Base-by-base conservation (phyloP, 2,888 invertebrate species). In the Hydropsyche betteni region DNA sequence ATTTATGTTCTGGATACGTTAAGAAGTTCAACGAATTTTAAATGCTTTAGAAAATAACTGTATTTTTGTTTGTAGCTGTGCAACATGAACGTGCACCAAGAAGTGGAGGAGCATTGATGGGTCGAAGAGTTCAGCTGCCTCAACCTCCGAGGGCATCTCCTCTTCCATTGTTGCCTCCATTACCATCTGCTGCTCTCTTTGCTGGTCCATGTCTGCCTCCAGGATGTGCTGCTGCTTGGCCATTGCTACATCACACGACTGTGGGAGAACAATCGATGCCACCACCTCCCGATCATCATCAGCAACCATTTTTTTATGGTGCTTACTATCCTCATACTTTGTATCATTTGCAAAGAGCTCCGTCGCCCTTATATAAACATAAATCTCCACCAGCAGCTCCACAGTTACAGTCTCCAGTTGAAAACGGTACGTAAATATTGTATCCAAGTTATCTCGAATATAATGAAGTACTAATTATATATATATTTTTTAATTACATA, bases 81-180 rank as follows among this genome's bases (percentile, higher is more conserved):
- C 96, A 96, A 83, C 95, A 96, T 84, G 96, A 96, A 85, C 87
- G 96, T 79, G 95, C 96, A 8, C 95, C 96, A 0, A 88, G 96
- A 64, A 86, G 89, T 1, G 82, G 84, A 0, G 81, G 75, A 14
- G 69, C 14, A 81, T 80, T 76, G 86, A 80, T 88, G n/a, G 85
- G 86, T 74, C 88, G 88, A 81, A 86, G 84, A 82, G 85, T 86
- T 76, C 77, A 84, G 6, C 82, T 85, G 8, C 85, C 83, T 51
- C 83, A 83, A 64, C 76, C 82, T 14, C 64, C 75, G 34, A 16
- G 70, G n/a, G 82, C 84, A 10, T 78, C 81, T 75, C 58, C 69
- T 53, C 24, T 69, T 34, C 69, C 70, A 33, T 72, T 44, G 75
- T 64, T 38, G 52, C 73, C 51, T 34, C 69, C 51, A 14, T 71